These are phyloP conservation scores for Neosilurus hyrtlii DNA, from an alignment of 2,797 vertebrate species.

Conservation along the genomic window DNA sequence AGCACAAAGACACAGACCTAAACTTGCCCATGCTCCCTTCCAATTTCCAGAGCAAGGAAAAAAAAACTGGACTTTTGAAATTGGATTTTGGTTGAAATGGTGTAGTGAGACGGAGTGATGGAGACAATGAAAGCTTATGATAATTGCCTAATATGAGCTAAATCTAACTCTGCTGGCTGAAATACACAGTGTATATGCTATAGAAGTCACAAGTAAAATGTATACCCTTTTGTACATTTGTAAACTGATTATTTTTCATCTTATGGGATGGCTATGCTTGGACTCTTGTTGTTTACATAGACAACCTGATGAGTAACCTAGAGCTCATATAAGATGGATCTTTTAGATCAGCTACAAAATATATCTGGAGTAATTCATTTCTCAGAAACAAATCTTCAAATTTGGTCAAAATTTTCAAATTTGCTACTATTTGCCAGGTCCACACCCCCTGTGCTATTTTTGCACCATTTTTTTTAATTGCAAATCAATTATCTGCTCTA, in stretches of 20 bases:
- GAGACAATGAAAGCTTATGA: not conserved
- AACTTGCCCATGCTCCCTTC: conserved; percentile 77
- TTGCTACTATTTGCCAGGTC: not conserved
- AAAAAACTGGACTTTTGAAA: conserved; percentile 71
- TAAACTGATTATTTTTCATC: not conserved
- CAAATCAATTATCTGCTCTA: not conserved
- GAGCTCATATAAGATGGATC: not conserved
- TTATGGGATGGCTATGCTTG: not conserved
- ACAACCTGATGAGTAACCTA: not conserved
- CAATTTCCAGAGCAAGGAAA: conserved; percentile 67
- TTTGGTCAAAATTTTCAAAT: not conserved
- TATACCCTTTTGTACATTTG: not conserved
- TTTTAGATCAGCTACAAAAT: not conserved
- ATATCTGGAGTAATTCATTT: not conserved
- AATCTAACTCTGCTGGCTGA: not conserved
- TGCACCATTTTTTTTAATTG: not conserved
- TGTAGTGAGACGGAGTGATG: not conserved
- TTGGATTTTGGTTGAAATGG: conserved; percentile 71
- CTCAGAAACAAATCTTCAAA: not conserved
- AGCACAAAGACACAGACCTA: conserved; percentile 67
- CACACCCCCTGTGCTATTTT: not conserved
- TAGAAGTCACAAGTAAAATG: not conserved
- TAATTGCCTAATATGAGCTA: not conserved
- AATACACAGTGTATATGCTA: not conserved
- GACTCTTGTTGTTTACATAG: not conserved